phyloP scores from a whole-genome alignment of 2,113 vertebrate species.

The Thamnaconus septentrionalis region DNA sequence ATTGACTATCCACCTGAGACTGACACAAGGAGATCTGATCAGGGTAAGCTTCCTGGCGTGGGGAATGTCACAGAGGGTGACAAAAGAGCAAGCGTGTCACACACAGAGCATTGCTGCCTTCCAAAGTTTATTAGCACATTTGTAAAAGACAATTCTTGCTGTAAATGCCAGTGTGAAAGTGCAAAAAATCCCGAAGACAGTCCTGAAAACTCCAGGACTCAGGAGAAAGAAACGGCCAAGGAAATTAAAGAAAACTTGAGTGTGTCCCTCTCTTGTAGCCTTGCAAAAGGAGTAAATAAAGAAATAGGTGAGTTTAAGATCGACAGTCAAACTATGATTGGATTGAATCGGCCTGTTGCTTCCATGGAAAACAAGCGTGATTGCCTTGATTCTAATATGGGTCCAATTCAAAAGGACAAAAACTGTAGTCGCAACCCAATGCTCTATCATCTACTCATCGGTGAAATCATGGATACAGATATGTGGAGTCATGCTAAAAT shows the following conservation, averaged over 20 bases:
- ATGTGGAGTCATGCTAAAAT: not conserved
- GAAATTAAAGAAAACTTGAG: not conserved
- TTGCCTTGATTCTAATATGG: too few relatives aligned
- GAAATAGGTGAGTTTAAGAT: too few relatives aligned
- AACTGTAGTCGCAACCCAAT: not conserved
- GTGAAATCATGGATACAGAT: slow-evolving; percentile 13
- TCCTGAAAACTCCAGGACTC: too few relatives aligned
- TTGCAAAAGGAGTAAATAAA: too few relatives aligned
- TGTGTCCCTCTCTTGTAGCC: too few relatives aligned
- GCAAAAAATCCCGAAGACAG: not conserved
- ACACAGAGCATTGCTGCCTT: slow-evolving; percentile 64
- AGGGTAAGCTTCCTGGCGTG: not conserved
- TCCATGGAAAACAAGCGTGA: too few relatives aligned
- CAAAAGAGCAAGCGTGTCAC: not conserved
- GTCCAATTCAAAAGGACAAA: too few relatives aligned
- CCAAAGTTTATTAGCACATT: slow-evolving; percentile 40
- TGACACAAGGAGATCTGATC: not conserved
- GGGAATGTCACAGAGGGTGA: not conserved
- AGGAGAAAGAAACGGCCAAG: not conserved
- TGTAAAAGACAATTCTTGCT: not conserved
- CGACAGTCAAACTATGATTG: too few relatives aligned
- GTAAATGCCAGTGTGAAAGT: slow-evolving; percentile 39
- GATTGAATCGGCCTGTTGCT: not conserved
- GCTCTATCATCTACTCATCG: not conserved
- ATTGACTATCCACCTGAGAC: not conserved